Base-by-base conservation (phyloP, 1,140 invertebrate genomes). In the Trypoxylus dichotomus region DNA sequence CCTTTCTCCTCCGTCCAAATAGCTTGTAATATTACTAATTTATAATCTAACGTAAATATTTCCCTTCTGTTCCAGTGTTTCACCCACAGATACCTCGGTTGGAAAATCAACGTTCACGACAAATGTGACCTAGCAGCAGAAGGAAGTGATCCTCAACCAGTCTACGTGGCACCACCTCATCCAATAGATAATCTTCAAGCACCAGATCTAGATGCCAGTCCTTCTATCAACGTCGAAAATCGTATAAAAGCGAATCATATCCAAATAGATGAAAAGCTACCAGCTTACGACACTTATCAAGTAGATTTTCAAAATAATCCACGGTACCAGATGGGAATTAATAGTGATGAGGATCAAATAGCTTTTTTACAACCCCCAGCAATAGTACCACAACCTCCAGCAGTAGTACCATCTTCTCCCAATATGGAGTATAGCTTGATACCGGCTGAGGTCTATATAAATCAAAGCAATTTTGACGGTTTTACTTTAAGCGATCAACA, bases 31-130 rank as follows among this genome's bases (percentile, higher is more conserved):
- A n/a, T n/a, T n/a, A n/a, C n/a, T n/a, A n/a, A n/a, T n/a, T n/a
- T n/a, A n/a, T n/a, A n/a, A n/a, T n/a, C n/a, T n/a, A n/a, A n/a
- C n/a, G n/a, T n/a, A n/a, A n/a, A n/a, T n/a, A n/a, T n/a, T 19
- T 3, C 19, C 19, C 19, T 2, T n/a, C 19, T 6, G 15, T 79
- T 72, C 29, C 87, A 97, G 93, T 97, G 96, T 85, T 98, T 93
- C 87, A 94, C 94, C 10, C 95, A 97, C 86, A 93, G 96, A 43
- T 93, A 97, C 83, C 90, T 98, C 76, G 97, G 97, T 42, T 98
- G 96, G 95, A 97, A 96, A 86, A 98, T 98, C 79, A 93, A 96
- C 82, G 95, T 98, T 0, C 89, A 94, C 25, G 95, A 98, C 84
- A 86, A 88, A 13, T 97, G 96, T 82, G 93, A 95, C 68, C 84